A percentile compares a stretch with the other conserved stretches of the same genome.
Conservation (phyloP, 2,888 invertebrate genomes). For the Agonopterix arenella region DNA sequence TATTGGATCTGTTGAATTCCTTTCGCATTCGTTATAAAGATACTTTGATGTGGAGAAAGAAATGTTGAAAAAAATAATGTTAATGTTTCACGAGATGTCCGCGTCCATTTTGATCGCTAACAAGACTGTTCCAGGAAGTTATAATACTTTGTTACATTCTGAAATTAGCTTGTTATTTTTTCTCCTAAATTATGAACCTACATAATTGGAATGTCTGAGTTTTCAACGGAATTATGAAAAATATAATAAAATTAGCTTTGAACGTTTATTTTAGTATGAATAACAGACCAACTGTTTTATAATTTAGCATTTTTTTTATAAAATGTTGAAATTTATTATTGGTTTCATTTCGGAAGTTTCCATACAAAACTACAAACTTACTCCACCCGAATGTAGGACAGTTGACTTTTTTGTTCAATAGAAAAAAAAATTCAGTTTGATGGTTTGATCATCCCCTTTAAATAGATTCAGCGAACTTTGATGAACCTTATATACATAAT, state of each 20-base stretch:
- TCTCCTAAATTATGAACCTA: slow-evolving; percentile 36
- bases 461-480: too few species aligned
- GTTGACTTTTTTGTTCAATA: too few species aligned
- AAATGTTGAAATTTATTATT: too few species aligned
- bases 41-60: slow-evolving; percentile 56
- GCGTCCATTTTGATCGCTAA: slow-evolving; percentile 60
- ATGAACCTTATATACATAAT: too few species aligned
- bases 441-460: too few species aligned
- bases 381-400: too few species aligned
- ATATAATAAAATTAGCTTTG: neutral
- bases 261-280: too few species aligned
- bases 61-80: slow-evolving; percentile 49
- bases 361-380: too few species aligned
- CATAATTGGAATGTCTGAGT: slow-evolving; percentile 36
- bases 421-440: too few species aligned
- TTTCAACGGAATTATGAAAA: slow-evolving; percentile 22
- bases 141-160: slow-evolving; percentile 52
- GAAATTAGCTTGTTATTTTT: slow-evolving; percentile 48
- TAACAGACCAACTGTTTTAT: too few species aligned
- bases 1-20: slow-evolving; percentile 20
- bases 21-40: slow-evolving; percentile 38
- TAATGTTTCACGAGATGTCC: slow-evolving; percentile 52
- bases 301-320: too few species aligned
- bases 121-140: slow-evolving; percentile 57
- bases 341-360: too few species aligned